Evolutionary conservation across 1,140 invertebrate genomes (phyloP).

Genomic region (Monomorium pharaonis): DNA sequence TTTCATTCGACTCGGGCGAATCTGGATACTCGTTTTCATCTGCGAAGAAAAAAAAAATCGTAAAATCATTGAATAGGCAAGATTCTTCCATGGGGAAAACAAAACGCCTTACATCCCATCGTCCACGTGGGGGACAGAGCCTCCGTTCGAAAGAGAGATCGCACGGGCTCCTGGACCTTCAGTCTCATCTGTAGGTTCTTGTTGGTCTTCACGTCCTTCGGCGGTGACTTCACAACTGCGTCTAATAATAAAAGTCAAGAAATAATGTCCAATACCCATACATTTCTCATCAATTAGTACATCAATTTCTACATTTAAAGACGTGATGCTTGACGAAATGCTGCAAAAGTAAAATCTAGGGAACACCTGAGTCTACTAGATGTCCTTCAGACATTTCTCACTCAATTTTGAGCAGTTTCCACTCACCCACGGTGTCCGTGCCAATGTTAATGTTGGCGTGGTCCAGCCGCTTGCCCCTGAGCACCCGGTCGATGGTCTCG

Average conservation of each 20-base stretch:
- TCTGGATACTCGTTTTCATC: slow-evolving; percentile 83
- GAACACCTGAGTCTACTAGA: neutral
- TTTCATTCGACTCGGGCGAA: slow-evolving; percentile 84
- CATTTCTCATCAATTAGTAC: no score
- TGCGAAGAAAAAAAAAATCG: slow-evolving; percentile 60
- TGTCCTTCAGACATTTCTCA: neutral
- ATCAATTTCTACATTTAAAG: neutral
- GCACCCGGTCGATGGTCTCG: slow-evolving; percentile 81
- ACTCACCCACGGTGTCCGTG: slow-evolving; percentile 82
- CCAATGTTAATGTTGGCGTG: slow-evolving; percentile 69
- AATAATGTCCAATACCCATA: neutral
- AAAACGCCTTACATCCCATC: slow-evolving; percentile 72
- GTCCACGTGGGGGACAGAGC: slow-evolving; percentile 81
- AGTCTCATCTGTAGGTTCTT: slow-evolving; percentile 82
- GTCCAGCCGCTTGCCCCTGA: slow-evolving; percentile 76
- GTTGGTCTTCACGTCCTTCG: slow-evolving; percentile 83
- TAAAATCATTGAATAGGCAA: neutral
- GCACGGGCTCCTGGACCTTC: slow-evolving; percentile 79
- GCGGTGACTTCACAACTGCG: slow-evolving; percentile 79
- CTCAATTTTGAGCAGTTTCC: neutral
- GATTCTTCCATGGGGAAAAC: neutral
- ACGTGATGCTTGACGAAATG: neutral
- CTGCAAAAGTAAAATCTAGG: neutral
- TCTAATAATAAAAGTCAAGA: slow-evolving; percentile 73
- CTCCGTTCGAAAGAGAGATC: slow-evolving; percentile 78